Evolutionary conservation across 1,140 invertebrate genomes (phyloP), one percentile per base, ranked within the genome.

Genomic region (Drosophila lowei): DNA sequence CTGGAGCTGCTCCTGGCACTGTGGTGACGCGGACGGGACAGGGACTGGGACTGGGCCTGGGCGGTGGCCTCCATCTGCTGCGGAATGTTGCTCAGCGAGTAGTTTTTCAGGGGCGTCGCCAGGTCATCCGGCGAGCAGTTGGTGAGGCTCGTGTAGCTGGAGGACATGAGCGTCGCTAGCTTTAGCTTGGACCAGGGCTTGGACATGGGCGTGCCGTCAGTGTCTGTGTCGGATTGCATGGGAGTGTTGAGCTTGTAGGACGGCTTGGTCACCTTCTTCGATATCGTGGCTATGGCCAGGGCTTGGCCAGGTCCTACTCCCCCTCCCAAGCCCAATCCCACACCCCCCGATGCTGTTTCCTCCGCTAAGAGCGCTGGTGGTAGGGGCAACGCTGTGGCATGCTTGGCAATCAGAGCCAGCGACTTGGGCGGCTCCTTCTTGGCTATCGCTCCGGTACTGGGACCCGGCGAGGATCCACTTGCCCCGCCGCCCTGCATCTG

Each of bases 111-210:
- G 48, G 86, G 70, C 25, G 86, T 75, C n/a, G 47, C 47, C 34
- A 76, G 46, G 3, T 90, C 72, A 0, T 90, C 86, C 15, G 86
- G 81, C 13, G 88, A 90, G 21, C 83, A 83, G 41, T 90, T 91
- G 47, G 68, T 81, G 3, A 91, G 63, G 52, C 89, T 91, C 16
- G 89, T 88, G 56, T 89, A 91, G 71, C 90, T 91, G 46, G 89
- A 84, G 43, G 89, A 89, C 53, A 91, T 90, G 16, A 91, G 62
- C 0, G 90, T 91, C 44, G 90, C 90, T 59, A 90, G 72, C 47
- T 91, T 91, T 13, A 91, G 77, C 73, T 91, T 90, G 48, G 90
- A 91, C 90, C 90, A 91, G 13, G 90, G 90, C 55, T 85, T 86
- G 21, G 34, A 38, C 3, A 90, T 90, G 30, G 89, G 81, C n/a